phyloP scores from a whole-genome alignment of 2,113 vertebrate genomes.

The Puntigrus tetrazona region DNA sequence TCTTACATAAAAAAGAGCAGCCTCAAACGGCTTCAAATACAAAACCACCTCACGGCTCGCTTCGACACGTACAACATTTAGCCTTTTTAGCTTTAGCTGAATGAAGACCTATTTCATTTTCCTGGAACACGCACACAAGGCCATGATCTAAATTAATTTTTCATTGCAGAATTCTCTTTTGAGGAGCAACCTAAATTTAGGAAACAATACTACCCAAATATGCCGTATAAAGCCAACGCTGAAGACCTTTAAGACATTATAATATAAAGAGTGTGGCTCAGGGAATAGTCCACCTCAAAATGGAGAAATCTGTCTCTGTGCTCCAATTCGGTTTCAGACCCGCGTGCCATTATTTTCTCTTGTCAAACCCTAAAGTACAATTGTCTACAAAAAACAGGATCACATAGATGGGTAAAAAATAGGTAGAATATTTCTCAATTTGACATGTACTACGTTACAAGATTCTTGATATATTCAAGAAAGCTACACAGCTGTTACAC shows the following conservation, averaged over 20 bases:
- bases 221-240: not conserved
- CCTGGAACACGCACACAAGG: slow-evolving; percentile 7
- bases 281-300: not conserved
- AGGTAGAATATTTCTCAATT: too few relatives aligned
- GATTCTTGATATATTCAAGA: too few relatives aligned
- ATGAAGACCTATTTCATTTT: not conserved
- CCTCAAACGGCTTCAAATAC: not conserved
- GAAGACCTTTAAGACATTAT: not conserved
- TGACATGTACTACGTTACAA: too few relatives aligned
- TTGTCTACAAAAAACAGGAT: not conserved
- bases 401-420: too few relatives aligned
- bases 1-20: not conserved
- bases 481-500: too few relatives aligned
- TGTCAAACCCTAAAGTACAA: not conserved
- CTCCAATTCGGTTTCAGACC: not conserved
- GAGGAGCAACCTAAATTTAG: slow-evolving; percentile 13
- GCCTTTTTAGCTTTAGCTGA: not conserved
- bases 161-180: not conserved
- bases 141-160: not conserved
- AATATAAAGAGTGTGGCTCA: not conserved
- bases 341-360: not conserved
- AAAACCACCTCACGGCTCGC: not conserved
- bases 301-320: not conserved
- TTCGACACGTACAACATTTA: not conserved
- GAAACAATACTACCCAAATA: not conserved